Evolutionary conservation across 1,140 invertebrate genomes (phyloP), one percentile per base, ranked within the genome.

Genomic region (Platorchestia sp.): DNA sequence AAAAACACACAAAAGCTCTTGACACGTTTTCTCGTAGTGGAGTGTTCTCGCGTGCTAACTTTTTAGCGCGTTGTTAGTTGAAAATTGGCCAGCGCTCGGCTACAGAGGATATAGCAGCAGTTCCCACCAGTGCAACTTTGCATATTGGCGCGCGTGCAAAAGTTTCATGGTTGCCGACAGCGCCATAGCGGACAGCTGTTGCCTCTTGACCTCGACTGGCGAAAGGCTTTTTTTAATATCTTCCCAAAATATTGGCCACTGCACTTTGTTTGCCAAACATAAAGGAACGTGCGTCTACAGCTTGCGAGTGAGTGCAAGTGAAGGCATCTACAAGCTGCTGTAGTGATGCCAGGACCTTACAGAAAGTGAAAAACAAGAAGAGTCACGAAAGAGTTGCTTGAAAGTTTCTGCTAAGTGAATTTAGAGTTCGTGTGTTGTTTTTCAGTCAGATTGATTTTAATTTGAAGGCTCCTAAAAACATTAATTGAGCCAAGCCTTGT

Each of bases 141-240:
- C 59, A 75, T 75, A 75, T 75, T 75, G 59, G 59, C 59, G 27
- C 27, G 59, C 59, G 59, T 75, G 59, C 59, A 75, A 75, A 75
- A 75, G 59, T 75, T 75, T 75, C 59, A 75, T 75, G 59, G 59
- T 27, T 75, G 59, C 36, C 59, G 59, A 75, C 59, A 27, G 59
- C 36, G 59, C 59, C 59, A 36, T 75, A 75, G 59, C 59, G 36
- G 59, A 75, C 59, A 75, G 59, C 59, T 75, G 59, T 75, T 75
- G 59, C 59, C 59, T 75, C 59, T 75, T 75, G 59, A 75, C 59
- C 59, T 75, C 59, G 59, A 75, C 59, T 75, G 59, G 59, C 59
- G 59, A 75, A 75, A 36, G 59, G 10, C 59, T 75, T 75, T n/a
- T 75, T 75, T 75, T 75, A 75, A 75, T 75, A 75, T 75, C 59